Base-by-base conservation (phyloP, 2,888 invertebrate species). In the Cataglyphis albicans region DNA sequence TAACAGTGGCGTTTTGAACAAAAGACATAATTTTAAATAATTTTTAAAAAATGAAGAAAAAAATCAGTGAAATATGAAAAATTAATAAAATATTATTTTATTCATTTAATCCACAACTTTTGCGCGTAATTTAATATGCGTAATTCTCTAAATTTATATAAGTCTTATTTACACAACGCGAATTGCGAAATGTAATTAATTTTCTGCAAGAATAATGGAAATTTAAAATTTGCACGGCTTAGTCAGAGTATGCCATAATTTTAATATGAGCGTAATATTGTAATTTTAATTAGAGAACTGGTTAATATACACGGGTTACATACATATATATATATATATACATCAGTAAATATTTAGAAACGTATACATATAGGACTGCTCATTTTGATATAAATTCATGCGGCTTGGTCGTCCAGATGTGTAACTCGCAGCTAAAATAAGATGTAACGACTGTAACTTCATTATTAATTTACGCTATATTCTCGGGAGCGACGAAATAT, bases 241-340 rank as follows among this genome's bases (percentile, higher is more conserved):
- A 68, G 41, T 67, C n/a, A 3, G 12, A 35, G 15, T n/a, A 21
- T 4, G 3, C 10, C 35, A 29, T 21, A 59, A 76, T 38, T 67
- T n/a, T 55, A 55, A 55, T 32, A 70, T 35, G 32, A 70, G 9
- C 59, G n/a, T 67, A 78, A 68, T 55, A 59, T 57, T 70, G 35
- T 80, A 80, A 80, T 80, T 59, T 80, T 80, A 80, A 80, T 80
- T 80, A 80, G 29, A 52, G 52, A 48, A 44, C 78, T 15, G 70
- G 35, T 78, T 78, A 32, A 70, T 70, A 70, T 18, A 44, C 3
- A 12, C 32, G 12, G 0, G 70, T 72, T 35, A 5, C 35, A 59
- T 35, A 5, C 35, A 59, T 59, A 59, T 38, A 21, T 48, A 48
- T 15, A 44, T 44, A 15, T 44, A 59, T 59, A 59, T 38, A 21